Percentiles rank a stretch among this genome's conserved stretches.
Conservation (phyloP, 2,113 vertebrate genomes). For the Ia io region DNA sequence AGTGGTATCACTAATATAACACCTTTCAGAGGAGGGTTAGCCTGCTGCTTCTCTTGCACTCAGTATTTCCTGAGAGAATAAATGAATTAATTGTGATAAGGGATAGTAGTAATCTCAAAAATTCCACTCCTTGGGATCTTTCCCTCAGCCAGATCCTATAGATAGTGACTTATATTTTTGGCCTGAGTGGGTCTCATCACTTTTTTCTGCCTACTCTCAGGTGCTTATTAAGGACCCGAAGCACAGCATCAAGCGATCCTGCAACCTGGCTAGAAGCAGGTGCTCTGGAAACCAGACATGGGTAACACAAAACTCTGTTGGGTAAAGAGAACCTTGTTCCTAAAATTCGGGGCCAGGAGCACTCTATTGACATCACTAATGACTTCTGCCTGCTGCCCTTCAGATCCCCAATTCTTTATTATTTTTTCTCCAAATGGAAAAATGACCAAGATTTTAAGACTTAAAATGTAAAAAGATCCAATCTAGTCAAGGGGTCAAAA, state of each 20-base stretch:
- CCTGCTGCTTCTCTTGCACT: neutral
- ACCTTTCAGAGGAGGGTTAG: neutral
- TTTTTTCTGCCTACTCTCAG: neutral
- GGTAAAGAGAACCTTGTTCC: neutral
- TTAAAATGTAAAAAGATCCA: constrained; percentile 13
- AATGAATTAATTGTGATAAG: neutral
- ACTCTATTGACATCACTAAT: neutral
- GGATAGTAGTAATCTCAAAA: neutral
- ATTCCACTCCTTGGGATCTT: neutral
- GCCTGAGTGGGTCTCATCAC: neutral
- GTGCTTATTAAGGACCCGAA: neutral
- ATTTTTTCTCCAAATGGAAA: neutral
- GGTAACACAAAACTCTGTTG: neutral
- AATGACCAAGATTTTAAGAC: constrained; percentile 34
- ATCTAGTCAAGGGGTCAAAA: constrained; percentile 31
- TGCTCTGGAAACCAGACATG: neutral
- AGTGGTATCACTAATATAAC: neutral
- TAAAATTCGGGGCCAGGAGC: neutral
- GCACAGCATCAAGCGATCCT: neutral
- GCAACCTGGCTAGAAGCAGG: neutral
- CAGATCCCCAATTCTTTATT: neutral
- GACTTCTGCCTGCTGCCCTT: constrained; percentile 24
- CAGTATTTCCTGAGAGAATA: neutral
- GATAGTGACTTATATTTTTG: neutral
- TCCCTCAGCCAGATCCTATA: neutral